phyloP scores from a whole-genome alignment of 2,797 vertebrate species.

The Luscinia megarhynchos region DNA sequence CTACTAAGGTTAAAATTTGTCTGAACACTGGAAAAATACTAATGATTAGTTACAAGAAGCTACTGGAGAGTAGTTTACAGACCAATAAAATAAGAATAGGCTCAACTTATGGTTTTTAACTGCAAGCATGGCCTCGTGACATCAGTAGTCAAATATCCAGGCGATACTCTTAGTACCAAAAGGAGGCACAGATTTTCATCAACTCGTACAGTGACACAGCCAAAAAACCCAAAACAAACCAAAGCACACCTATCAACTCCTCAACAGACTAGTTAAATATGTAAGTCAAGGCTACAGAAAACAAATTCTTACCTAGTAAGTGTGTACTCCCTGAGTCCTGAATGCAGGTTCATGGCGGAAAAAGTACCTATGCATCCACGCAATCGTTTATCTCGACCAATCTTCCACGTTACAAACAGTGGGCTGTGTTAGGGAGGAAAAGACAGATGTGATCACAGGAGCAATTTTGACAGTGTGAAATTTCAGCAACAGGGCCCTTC shows the following conservation, averaged over 20 bases:
- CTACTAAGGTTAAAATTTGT: conserved; percentile 50
- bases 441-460: conserved; percentile 27
- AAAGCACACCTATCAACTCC: conserved; percentile 8
- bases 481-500: neutral
- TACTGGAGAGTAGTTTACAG: conserved; percentile 1
- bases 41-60: neutral
- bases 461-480: neutral
- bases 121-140: neutral
- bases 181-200: neutral
- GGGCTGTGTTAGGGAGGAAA: conserved; percentile 83
- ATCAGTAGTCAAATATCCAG: conserved; percentile 28
- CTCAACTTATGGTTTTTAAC: conserved; percentile 6
- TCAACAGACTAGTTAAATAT: neutral
- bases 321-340: conserved; percentile 99
- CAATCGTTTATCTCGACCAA: conserved; percentile 98
- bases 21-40: conserved; percentile 34
- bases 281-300: conserved; percentile 53
- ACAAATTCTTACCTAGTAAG: conserved; percentile 94
- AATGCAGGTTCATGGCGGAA: conserved; percentile 99
- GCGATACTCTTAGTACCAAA: conserved; percentile 29
- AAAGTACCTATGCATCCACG: conserved; percentile 99
- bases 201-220: neutral
- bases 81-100: neutral
- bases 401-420: conserved; percentile 99
- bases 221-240: conserved; percentile 17